Conservation (phyloP, 1,140 invertebrate species). For the Drosophila biarmipes region DNA sequence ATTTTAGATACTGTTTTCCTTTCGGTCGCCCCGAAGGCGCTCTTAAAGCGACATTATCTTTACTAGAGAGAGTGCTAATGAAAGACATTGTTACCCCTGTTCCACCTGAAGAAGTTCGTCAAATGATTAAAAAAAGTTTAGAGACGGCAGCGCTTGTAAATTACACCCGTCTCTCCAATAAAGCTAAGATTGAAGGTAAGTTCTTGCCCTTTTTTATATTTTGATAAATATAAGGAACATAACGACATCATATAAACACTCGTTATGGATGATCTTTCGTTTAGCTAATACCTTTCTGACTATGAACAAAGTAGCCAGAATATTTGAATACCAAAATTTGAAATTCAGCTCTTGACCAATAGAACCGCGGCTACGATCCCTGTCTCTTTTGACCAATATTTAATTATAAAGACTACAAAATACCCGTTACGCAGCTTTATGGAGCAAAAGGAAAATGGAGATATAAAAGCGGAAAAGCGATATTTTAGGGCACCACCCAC, state of each 20-base stretch:
- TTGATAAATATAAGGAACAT: not conserved
- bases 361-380: too few relatives aligned
- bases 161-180: slow-evolving; percentile 97
- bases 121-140: slow-evolving; percentile 97
- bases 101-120: slow-evolving; percentile 97
- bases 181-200: slow-evolving; percentile 98
- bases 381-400: too few relatives aligned
- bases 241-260: too few relatives aligned
- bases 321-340: too few relatives aligned
- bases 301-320: too few relatives aligned
- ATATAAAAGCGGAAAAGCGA: too few relatives aligned
- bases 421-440: too few relatives aligned
- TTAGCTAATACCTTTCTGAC: too few relatives aligned
- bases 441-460: too few relatives aligned
- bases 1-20: slow-evolving; percentile 99
- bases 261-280: not conserved
- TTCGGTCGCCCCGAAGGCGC: slow-evolving; percentile 99
- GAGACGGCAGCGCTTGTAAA: slow-evolving; percentile 99
- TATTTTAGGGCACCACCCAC: too few relatives aligned
- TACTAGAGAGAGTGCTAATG: slow-evolving; percentile 98
- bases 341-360: too few relatives aligned
- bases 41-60: slow-evolving; percentile 97
- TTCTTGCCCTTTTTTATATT: not conserved
- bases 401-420: too few relatives aligned
- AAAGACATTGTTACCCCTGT: slow-evolving; percentile 99